A percentile compares a stretch with the other conserved stretches of the same genome.
phyloP scores from a whole-genome alignment of 2,113 vertebrate species.

The Hippocampus barbouri region DNA sequence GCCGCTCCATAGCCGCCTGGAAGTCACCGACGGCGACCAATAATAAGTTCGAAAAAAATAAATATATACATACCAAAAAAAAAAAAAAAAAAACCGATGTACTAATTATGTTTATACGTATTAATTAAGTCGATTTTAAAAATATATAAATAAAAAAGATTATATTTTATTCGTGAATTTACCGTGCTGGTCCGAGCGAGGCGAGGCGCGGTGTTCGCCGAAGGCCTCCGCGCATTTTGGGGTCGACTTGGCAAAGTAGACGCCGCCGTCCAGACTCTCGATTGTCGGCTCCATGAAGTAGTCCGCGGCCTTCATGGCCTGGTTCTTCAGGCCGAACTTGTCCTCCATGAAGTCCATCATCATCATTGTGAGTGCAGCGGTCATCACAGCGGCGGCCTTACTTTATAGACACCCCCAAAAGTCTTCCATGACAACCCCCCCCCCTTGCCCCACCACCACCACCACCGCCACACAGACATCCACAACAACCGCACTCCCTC shows the following conservation, averaged over 20 bases:
- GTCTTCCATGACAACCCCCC: neutral
- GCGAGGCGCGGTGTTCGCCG: slow-evolving; percentile 84
- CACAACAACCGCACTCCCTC: neutral
- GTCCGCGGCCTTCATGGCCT: slow-evolving; percentile 82
- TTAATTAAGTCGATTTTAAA: neutral
- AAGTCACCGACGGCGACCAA: neutral
- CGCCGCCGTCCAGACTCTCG: slow-evolving; percentile 89
- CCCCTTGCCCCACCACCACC: neutral
- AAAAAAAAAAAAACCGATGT: neutral
- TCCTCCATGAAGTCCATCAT: slow-evolving; percentile 97
- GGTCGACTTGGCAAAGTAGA: slow-evolving; percentile 88
- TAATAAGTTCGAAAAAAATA: neutral
- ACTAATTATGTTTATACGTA: neutral
- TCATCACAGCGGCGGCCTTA: neutral
- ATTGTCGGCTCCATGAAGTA: slow-evolving; percentile 97
- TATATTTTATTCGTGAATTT: slow-evolving; percentile 29
- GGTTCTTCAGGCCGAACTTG: slow-evolving; percentile 89
- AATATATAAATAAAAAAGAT: neutral
- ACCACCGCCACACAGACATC: neutral
- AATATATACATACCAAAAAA: neutral
- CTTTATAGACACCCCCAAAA: slow-evolving; percentile 5
- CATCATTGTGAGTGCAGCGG: slow-evolving; percentile 43
- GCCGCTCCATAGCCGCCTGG: slow-evolving; percentile 80
- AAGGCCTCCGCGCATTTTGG: slow-evolving; percentile 88
- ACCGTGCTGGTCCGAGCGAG: slow-evolving; percentile 83